phyloP scores from a whole-genome alignment of 2,797 vertebrate genomes.

The Hemitrygon akajei region DNA sequence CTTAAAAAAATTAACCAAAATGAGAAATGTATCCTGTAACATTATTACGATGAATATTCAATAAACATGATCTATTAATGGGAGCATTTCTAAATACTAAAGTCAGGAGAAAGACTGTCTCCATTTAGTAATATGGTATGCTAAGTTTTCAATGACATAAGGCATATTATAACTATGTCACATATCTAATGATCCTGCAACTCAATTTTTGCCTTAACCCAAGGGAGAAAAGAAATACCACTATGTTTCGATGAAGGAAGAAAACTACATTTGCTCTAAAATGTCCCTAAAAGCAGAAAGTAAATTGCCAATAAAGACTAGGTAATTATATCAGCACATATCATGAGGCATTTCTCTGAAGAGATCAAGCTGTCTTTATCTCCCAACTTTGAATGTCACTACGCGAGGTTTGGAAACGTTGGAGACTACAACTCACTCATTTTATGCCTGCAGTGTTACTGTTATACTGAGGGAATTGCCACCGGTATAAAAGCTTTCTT shows the following conservation, averaged over 20 bases:
- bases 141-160: constrained; percentile 54
- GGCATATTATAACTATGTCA: constrained; percentile 58
- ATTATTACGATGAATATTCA: constrained; percentile 10
- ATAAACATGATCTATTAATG: constrained; percentile 19
- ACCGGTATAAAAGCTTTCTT: constrained; percentile 37
- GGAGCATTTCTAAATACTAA: constrained; percentile 33
- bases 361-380: constrained; percentile 48
- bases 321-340: constrained; percentile 75
- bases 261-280: constrained; percentile 73
- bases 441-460: constrained; percentile 36
- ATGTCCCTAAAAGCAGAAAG: constrained; percentile 71
- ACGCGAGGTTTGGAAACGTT: constrained; percentile 31
- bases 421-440: constrained; percentile 37
- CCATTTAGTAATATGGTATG: constrained; percentile 45
- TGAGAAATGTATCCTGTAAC: constrained; percentile 27
- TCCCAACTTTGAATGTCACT: constrained; percentile 35
- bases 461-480: constrained; percentile 37
- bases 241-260: constrained; percentile 56
- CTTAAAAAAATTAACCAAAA: constrained; percentile 33
- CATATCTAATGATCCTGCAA: constrained; percentile 67
- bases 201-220: constrained; percentile 67
- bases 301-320: constrained; percentile 73
- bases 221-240: constrained; percentile 64
- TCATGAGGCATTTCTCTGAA: constrained; percentile 72
- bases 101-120: constrained; percentile 44